Evolutionary conservation across 2,797 vertebrate species (phyloP), one percentile per base, ranked within the genome.

Genomic region (Rhinichthys osculus): DNA sequence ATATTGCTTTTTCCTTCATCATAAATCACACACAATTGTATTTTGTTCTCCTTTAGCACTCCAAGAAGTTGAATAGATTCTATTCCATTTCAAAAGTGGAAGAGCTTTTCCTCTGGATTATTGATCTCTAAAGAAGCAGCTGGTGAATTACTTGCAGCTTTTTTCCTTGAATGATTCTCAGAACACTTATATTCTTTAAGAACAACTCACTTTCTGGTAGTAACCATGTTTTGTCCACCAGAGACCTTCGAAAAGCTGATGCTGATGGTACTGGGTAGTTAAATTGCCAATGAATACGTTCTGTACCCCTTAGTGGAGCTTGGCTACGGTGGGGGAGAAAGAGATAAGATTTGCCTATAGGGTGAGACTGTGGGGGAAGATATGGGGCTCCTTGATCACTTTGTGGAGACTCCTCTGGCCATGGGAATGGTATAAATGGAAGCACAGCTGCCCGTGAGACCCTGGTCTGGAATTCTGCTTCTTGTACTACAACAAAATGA

Each of bases 381-480:
- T 78, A 73, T 78, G 66, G 54, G 42, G n/a, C 50, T 70, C 35
- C 33, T 23, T 57, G 52, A 87, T 84, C 81, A 44, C 70, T 77
- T 52, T 30, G 33, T 42, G 40, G 35, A 44, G 19, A 66, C 40
- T 78, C n/a, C 33, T 47, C 76, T 78, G 66, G 83, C 52, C 38
- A 70, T 70, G 52, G 83, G 79, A 80, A 70, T 82, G 40, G 78
- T 47, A 64, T 38, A 85, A 85, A 85, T 64, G 67, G 79, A 77
- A 79, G 83, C 79, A 66, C 79, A 78, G 74, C 67, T 82, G 79
- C 73, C 35, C 2, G 50, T 72, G 70, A 72, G 77, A 83, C 38
- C 23, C 38, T 76, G 59, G 59, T 71, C 59, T 85, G 69, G 35
- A 13, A 57, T 79, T 82, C 67, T 78, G 79, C n/a, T 81, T 71